Conservation (phyloP, 2,888 invertebrate genomes). For the Choreutis nemorana region DNA sequence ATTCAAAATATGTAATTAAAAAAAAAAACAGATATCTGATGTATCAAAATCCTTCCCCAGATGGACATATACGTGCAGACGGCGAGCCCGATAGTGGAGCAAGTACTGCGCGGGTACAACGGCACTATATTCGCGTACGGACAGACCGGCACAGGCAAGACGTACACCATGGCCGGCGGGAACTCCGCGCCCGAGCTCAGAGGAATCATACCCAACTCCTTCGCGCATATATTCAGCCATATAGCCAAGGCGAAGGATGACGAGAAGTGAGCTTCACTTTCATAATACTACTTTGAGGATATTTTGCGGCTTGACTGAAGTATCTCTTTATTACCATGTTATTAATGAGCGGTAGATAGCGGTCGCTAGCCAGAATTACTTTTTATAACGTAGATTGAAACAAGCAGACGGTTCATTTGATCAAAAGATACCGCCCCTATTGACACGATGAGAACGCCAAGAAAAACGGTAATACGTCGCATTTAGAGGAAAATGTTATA, state of each 20-base stretch:
- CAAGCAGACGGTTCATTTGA: no score
- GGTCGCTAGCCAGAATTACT: no score
- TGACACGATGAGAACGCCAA: no score
- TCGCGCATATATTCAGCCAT: slow-evolving; percentile 98
- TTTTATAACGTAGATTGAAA: no score
- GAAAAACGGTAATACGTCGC: no score
- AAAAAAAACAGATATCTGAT: not conserved
- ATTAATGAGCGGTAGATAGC: no score
- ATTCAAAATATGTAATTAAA: not conserved
- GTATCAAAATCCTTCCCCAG: slow-evolving; percentile 37
- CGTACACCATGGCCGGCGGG: slow-evolving; percentile 97
- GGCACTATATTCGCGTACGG: slow-evolving; percentile 92
- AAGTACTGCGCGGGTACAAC: slow-evolving; percentile 96
- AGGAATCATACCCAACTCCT: slow-evolving; percentile 98
- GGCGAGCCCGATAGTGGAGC: slow-evolving; percentile 95
- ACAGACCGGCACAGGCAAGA: slow-evolving; percentile 97
- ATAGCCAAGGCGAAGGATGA: slow-evolving; percentile 94
- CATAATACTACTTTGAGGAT: no score
- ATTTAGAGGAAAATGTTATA: no score
- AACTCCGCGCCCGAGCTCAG: slow-evolving; percentile 86
- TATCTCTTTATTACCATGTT: no score
- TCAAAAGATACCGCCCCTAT: no score
- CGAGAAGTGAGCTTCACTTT: slow-evolving; percentile 72
- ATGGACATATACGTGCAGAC: slow-evolving; percentile 96
- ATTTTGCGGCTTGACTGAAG: no score